A percentile compares a stretch with the other conserved stretches of the same genome.
Conservation (phyloP, 2,113 vertebrate species). For the Hypanus sabinus region DNA sequence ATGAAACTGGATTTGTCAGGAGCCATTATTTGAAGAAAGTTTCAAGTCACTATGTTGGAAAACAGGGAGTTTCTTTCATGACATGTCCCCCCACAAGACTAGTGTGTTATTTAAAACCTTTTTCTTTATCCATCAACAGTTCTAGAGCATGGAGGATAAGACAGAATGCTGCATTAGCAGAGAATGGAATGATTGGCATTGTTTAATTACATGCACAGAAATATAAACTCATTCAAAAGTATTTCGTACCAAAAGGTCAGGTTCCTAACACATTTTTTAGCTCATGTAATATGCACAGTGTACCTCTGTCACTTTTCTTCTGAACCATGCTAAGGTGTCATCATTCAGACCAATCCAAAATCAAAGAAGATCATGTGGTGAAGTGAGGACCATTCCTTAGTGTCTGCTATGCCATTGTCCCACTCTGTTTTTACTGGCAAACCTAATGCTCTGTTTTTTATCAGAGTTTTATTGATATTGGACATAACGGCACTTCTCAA, state of each 20-base stretch:
- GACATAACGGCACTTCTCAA: not conserved
- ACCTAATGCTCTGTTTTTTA: too few species aligned
- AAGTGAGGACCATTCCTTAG: not conserved
- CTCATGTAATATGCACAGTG: not conserved
- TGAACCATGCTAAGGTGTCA: not conserved
- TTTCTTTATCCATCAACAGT: not conserved
- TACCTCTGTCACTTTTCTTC: not conserved
- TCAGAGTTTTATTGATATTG: too few species aligned
- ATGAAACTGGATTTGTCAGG: not conserved
- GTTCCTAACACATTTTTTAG: not conserved
- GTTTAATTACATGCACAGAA: not conserved
- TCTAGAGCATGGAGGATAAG: not conserved
- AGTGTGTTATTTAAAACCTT: not conserved
- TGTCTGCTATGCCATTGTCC: too few species aligned
- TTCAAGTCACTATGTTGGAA: not conserved
- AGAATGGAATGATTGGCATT: not conserved
- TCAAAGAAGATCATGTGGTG: not conserved
- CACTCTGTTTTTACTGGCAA: not conserved
- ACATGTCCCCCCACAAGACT: not conserved
- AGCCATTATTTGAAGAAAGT: not conserved
- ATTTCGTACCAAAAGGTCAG: not conserved
- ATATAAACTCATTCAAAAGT: not conserved
- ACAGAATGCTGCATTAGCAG: not conserved
- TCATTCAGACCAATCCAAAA: not conserved
- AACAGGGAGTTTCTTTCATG: not conserved